These are phyloP conservation scores for Eidolon helvum DNA, from an alignment of 2,113 vertebrate genomes.

Conservation along the genomic window DNA sequence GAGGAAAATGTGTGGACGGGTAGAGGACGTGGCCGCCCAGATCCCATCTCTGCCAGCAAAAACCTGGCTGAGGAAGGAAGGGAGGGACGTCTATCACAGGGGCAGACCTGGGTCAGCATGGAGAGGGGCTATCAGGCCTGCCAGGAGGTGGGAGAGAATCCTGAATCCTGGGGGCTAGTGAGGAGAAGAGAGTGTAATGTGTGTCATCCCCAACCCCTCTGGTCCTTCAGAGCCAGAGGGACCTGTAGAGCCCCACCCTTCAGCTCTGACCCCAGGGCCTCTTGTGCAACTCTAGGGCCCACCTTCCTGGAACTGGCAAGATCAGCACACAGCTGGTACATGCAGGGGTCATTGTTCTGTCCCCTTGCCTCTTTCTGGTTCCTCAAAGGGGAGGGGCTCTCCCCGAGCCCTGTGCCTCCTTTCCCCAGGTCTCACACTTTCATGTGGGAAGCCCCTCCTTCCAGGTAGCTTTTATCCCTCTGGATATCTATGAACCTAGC, in stretches of 20 bases:
- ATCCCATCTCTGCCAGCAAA: slow-evolving; percentile 41
- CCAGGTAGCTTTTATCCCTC: neutral
- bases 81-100: neutral
- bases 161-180: neutral
- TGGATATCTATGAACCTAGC: neutral
- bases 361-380: neutral
- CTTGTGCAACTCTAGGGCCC: neutral
- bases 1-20: slow-evolving; percentile 34
- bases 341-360: neutral
- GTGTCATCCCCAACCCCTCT: neutral
- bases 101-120: slow-evolving; percentile 20
- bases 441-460: neutral
- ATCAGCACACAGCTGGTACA: neutral
- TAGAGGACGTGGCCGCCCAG: slow-evolving; percentile 22
- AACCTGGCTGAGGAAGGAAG: neutral
- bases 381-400: neutral
- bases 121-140: neutral
- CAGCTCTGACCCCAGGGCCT: neutral
- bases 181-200: neutral
- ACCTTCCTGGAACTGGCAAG: neutral
- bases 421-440: neutral
- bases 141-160: neutral
- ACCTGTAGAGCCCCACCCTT: neutral
- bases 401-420: neutral
- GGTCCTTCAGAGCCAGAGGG: neutral